Base-by-base conservation (phyloP, 2,113 vertebrate genomes). In the Oryzias javanicus region DNA sequence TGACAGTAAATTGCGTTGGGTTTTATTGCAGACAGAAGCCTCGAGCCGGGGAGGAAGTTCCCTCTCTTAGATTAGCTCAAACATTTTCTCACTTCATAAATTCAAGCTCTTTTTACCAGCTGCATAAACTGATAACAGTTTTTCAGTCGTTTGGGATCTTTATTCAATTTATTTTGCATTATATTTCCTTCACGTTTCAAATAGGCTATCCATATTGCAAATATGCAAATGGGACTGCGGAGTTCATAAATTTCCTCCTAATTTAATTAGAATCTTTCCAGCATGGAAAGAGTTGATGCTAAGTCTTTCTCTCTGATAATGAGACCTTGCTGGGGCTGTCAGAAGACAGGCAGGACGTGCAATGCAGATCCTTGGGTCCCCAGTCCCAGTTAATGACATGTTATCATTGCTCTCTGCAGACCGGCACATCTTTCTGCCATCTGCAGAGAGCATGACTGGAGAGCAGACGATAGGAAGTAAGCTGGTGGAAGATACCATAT, bases 351-450 rank as follows among this genome's bases (percentile, higher is more conserved):
- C 65, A 77, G 72, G 78, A 65, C 81, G 72, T 74, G 72, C 70
- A 76, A 80, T 68, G 50, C 50, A 67, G 71, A 76, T 72, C 72
- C 72, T 47, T 51, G 68, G 61, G 58, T 20, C 66, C 55, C 60
- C 70, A 67, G 70, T 82, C 81, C 75, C 77, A 81, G 63, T 69
- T 86, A 87, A 89, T 86, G 78, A 78, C 76, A 64, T 79, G 14
- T 82, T 74, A 84, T 86, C 69, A 81, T 74, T 79, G 61, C 60
- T 74, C 78, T 80, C 78, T 70, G 63, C 76, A 70, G 72, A 74
- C 72, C 62, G 44, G 25, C 44, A 17, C 70, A 50, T 75, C 74
- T 51, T 63, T 64, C 76, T 75, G 55, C 78, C 69, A 83, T 81
- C 82, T 80, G 80, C 79, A 76, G n/a, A 64, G 46, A 66, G 75